A percentile compares a stretch with the other conserved stretches of the same genome.
Conservation (phyloP, 2,113 vertebrate genomes). For the Antigone vipio region DNA sequence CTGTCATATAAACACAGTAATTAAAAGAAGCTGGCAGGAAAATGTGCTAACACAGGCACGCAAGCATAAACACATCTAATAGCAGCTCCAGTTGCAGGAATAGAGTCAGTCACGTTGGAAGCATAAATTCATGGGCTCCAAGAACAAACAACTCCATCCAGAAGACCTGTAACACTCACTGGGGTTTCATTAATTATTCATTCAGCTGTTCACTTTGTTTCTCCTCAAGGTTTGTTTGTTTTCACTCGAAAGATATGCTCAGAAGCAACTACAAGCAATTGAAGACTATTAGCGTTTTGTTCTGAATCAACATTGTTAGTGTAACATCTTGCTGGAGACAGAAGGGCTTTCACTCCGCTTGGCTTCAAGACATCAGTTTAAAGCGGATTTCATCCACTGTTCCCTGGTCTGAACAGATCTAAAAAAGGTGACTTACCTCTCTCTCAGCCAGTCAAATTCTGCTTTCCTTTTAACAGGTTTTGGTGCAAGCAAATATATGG, state of each 20-base stretch:
- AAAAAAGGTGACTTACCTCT: not conserved
- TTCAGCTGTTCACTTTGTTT: slow-evolving; percentile 58
- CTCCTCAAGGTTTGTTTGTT: slow-evolving; percentile 67
- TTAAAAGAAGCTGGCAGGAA: not conserved
- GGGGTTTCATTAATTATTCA: slow-evolving; percentile 56
- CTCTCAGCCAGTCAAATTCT: not conserved
- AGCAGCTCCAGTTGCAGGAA: not conserved
- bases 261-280: slow-evolving; percentile 48
- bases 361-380: not conserved
- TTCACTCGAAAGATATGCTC: slow-evolving; percentile 62
- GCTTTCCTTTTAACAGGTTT: not conserved
- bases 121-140: slow-evolving; percentile 14
- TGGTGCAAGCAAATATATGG: not conserved
- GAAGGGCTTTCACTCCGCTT: not conserved
- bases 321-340: slow-evolving; percentile 17
- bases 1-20: not conserved
- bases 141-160: slow-evolving; percentile 27
- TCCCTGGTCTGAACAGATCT: not conserved
- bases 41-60: not conserved
- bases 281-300: slow-evolving; percentile 44
- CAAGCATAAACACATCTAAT: not conserved
- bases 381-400: not conserved
- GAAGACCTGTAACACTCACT: slow-evolving; percentile 22
- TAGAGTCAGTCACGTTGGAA: slow-evolving; percentile 23
- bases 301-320: slow-evolving; percentile 43